Evolutionary conservation across 1,140 invertebrate species (phyloP), one percentile per base, ranked within the genome.

Genomic region (Arion vulgaris): DNA sequence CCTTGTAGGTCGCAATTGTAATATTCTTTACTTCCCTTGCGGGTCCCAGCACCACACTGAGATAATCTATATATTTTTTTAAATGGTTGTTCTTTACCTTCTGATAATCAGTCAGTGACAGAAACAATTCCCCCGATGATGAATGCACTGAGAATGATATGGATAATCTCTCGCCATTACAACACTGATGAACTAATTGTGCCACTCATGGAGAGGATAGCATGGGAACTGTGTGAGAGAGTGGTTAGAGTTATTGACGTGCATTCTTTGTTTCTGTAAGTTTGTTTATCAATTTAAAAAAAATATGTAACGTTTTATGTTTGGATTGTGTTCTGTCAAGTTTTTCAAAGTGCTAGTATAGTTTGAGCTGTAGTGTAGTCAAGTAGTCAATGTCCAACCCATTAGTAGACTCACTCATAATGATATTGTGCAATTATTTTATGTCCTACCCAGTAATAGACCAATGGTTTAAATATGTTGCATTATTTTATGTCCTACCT

Each of bases 161-260:
- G 92, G 92, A 92, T 92, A 68, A 92, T 93, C 34, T 93, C 92
- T 15, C 86, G 92, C 4, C 91, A 93, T 87, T 93, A 93, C 83
- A 93, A 93, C 85, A 89, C 86, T 93, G 92, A 95, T 96, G 80
- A 94, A 34, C 94, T 95, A 85, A 95, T 97, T 93, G 95, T 97
- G 85, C 94, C 95, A 0, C 91, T 98, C 4, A 94, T 98, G 89
- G 94, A 95, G 76, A 94, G 95, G 83, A 96, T 98, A 88, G 96
- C 96, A 0, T 96, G 95, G 94, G 95, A 95, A 32, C 92, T 98
- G 9, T 94, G 95, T 80, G 94, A 96, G 77, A 95, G 96, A 89
- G 94, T 96, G 1, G 94, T 94, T 82, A 94, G 92, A 72, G 94
- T 95, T 81, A 93, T 97, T n/a, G 93, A 95, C 83, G 94, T 96